Base-by-base conservation (phyloP, 2,113 vertebrate genomes). In the Rhea americana region DNA sequence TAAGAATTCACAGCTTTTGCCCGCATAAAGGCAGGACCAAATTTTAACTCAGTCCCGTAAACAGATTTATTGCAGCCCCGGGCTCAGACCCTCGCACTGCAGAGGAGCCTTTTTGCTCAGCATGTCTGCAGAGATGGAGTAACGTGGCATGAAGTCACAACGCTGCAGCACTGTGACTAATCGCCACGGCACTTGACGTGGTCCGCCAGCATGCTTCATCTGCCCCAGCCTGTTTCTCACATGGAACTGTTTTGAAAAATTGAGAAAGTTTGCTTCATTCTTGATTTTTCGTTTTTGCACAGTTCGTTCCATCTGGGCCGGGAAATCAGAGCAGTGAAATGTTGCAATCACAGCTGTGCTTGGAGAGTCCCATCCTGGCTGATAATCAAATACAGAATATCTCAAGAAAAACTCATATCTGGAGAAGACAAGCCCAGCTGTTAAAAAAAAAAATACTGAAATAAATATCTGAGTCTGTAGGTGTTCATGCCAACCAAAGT, bases 221-320 rank as follows among this genome's bases (percentile, higher is more conserved):
- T 43, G 11, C 5, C 76, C 80, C 83, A 43, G 77, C 2, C 85
- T 67, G 51, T 37, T 67, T 87, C 87, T 93, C 91, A 89, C 59
- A 45, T 75, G 0, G 0, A 67, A 12, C 13, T 67, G 67, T 88
- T 96, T 88, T 83, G 82, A 85, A 90, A 94, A 94, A 94, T 89
- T 95, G 82, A 77, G 87, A 91, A 92, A 96, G 93, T 95, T 96
- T 95, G 72, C 87, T 93, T 92, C 92, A 55, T 75, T 96, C 73
- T 59, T 73, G 41, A 58, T 91, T 95, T 87, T 73, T 87, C 72
- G 3, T 92, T 96, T 95, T 73, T 71, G 55, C 82, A 82, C 78
- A 87, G 91, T 59, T 95, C 89, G 26, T 63, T 92, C 94, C 87
- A 67, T 92, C 94, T 91, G 85, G 84, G 68, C 59, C 78, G 80